Base-by-base conservation (phyloP, 2,113 vertebrate species). In the Larimichthys crocea region DNA sequence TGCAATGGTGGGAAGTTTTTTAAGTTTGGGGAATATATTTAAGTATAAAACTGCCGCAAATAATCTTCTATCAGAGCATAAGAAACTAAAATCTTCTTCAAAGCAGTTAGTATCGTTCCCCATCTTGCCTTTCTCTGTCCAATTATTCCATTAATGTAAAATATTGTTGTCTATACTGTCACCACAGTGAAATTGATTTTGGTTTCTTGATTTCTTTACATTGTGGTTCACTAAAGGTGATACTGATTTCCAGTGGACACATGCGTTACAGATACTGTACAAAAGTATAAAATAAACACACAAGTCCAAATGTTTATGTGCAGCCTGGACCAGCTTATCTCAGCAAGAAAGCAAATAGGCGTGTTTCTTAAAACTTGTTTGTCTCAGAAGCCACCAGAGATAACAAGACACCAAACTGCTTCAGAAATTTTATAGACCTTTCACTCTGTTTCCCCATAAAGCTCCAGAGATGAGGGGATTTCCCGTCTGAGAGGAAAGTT, bases 381-480 rank as follows among this genome's bases (percentile, higher is more conserved):
- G 1, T 40, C 50, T 42, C 44, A 65, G 26, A 63, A 10, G 22
- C 65, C 53, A 15, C 61, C 35, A 22, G 55, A 67, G 70, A 68
- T 17, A 63, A 88, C 68, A 74, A 20, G 59, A 88, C 10, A 75
- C 53, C 11, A 59, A 77, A 73, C 26, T 52, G 56, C 63, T 79
- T 55, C 10, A 69, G 26, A 84, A 42, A 75, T 22, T 1, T 50
- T 74, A 29, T n/a, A 24, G 61, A 81, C 61, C 69, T 79, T 73
- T 53, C 22, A 48, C 57, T 84, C 22, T 3, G 9, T 42, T 75
- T 40, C 15, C 53, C 55, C 62, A 68, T 65, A 52, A 81, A 81
- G 14, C 71, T 53, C 70, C 42, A 61, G 74, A 76, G 52, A 84
- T 49, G 42, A 61, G 72, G 84, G 76, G 76, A 56, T 74, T 89